phyloP scores from a whole-genome alignment of 92 coral and sea anemone genomes.

The Palythoa heliodiscus region DNA sequence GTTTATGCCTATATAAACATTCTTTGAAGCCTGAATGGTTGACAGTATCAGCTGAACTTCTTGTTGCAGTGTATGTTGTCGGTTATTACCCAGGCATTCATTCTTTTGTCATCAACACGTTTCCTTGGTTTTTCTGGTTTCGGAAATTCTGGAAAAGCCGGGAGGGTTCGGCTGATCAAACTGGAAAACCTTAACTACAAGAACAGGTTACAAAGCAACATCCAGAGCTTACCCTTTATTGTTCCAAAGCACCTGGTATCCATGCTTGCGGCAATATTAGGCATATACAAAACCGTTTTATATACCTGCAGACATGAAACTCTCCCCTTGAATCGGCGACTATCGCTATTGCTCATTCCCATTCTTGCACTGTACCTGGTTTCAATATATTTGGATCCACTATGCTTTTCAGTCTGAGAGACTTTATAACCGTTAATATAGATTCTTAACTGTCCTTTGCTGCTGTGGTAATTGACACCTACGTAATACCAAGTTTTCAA shows the following conservation, averaged over 20 bases:
- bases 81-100: no score
- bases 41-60: no score
- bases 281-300: constrained; percentile 33
- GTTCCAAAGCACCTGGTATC: constrained; percentile 21
- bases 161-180: no score
- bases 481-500: constrained; percentile 42
- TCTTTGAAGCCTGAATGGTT: no score
- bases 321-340: constrained; percentile 48
- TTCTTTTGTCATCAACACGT: no score
- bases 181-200: no score
- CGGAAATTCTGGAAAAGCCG: no score
- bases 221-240: neutral
- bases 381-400: constrained; percentile 13
- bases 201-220: no score
- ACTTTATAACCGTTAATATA: constrained; percentile 38
- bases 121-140: no score
- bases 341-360: constrained; percentile 24
- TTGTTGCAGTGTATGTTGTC: no score
- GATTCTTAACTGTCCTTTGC: neutral
- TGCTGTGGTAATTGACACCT: constrained; percentile 31
- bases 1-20: no score
- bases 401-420: no score
- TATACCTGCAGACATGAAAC: constrained; percentile 67
- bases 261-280: constrained; percentile 35
- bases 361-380: constrained; percentile 43